A percentile compares a stretch with the other conserved stretches of the same genome.
These are phyloP conservation scores for Poeciliopsis prolifica DNA, from an alignment of 2,113 vertebrate genomes.

Conservation along the genomic window DNA sequence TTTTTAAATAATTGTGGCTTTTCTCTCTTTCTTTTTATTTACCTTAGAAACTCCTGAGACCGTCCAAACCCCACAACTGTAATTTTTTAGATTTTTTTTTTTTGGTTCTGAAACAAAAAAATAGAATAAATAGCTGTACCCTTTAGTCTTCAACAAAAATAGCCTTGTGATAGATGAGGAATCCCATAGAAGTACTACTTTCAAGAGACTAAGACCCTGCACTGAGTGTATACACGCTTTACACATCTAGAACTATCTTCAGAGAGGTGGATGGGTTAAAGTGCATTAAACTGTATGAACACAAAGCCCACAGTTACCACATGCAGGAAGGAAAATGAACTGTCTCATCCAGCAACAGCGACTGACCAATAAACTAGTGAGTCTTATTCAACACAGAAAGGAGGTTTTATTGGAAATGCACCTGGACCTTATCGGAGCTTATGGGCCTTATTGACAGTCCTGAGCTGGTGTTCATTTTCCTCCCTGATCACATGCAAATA, in stretches of 20 bases:
- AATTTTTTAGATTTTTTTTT: constrained; percentile 2
- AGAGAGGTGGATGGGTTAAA: constrained; percentile 76
- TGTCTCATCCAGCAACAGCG: constrained; percentile 23
- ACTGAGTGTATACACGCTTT: constrained; percentile 70
- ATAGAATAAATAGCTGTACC: constrained; percentile 58
- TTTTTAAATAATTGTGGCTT: constrained; percentile 37
- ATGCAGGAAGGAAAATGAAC: constrained; percentile 66
- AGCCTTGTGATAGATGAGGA: constrained; percentile 66
- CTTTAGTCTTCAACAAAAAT: constrained; percentile 66
- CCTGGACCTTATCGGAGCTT: constrained; percentile 14
- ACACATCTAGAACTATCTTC: constrained; percentile 64
- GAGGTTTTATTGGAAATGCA: constrained; percentile 21
- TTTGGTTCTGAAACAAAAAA: constrained; percentile 68
- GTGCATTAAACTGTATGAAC: constrained; percentile 76
- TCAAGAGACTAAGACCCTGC: constrained; percentile 74
- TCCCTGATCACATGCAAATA: constrained; percentile 66
- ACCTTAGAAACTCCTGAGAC: constrained; percentile 67
- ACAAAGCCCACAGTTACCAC: constrained; percentile 67
- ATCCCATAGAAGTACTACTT: constrained; percentile 63
- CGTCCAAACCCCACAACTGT: constrained; percentile 46
- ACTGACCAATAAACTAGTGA: background rate
- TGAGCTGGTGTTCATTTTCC: constrained; percentile 50
- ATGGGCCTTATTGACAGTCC: background rate
- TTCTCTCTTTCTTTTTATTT: constrained; percentile 21
- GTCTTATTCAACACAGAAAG: background rate